Percentiles rank a stretch among this genome's conserved stretches.
Evolutionary conservation across 2,888 invertebrate genomes (phyloP).

Genomic region (Cantharis nigra): DNA sequence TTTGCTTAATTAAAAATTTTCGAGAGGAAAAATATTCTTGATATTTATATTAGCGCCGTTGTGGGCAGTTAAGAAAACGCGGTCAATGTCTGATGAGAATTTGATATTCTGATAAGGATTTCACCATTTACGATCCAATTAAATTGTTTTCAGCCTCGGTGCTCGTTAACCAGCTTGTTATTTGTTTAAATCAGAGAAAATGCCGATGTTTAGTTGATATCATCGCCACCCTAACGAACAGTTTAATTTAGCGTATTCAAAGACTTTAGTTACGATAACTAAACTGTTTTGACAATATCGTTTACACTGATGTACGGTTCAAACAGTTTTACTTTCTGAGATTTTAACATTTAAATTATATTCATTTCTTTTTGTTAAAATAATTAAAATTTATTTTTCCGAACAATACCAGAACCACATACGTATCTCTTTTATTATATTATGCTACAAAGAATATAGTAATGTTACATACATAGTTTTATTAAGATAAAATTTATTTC

Average conservation of each 20-base stretch:
- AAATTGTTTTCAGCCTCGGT: slow-evolving; percentile 22
- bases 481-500: background rate
- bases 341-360: background rate
- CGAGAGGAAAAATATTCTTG: background rate
- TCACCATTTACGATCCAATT: slow-evolving; percentile 25
- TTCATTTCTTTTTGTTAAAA: background rate
- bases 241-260: slow-evolving; percentile 12
- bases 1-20: slow-evolving; percentile 14
- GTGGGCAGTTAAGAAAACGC: slow-evolving; percentile 5
- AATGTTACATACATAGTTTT: background rate
- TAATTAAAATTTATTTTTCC: background rate
- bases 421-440: background rate
- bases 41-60: slow-evolving; percentile 5
- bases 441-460: background rate
- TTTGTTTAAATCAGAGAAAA: slow-evolving; percentile 27
- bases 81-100: slow-evolving; percentile 16
- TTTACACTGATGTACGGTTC: background rate
- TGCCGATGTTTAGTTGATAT: slow-evolving; percentile 24
- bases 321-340: background rate
- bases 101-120: slow-evolving; percentile 22
- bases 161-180: slow-evolving; percentile 26
- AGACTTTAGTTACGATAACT: background rate
- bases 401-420: background rate
- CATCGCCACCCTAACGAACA: slow-evolving; percentile 14
- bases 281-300: background rate